A percentile compares a stretch with the other conserved stretches of the same genome.
These are phyloP conservation scores for Corythornis vintsioides DNA, from an alignment of 2,113 vertebrate species.

Conservation along the genomic window DNA sequence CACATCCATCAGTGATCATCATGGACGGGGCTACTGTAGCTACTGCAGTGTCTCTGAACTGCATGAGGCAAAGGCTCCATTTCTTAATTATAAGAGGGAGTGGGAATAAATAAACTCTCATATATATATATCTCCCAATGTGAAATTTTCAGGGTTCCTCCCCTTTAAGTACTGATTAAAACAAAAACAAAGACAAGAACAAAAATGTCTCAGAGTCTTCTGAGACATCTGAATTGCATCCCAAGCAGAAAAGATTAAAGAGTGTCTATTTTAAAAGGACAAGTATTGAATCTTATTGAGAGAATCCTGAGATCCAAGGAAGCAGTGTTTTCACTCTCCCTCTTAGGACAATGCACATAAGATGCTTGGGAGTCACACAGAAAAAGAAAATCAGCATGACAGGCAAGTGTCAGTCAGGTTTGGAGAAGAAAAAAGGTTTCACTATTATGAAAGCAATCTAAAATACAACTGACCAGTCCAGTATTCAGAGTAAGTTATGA, in stretches of 20 bases:
- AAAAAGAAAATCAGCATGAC: background rate
- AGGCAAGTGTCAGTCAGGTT: background rate
- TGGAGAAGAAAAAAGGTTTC: background rate
- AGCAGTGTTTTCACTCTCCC: background rate
- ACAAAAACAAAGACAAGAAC: background rate
- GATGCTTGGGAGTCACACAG: background rate
- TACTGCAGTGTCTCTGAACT: background rate
- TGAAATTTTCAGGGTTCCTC: background rate
- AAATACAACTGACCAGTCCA: background rate
- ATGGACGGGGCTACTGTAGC: background rate
- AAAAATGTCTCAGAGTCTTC: background rate
- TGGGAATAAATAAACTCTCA: background rate
- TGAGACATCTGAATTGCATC: background rate
- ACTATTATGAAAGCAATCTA: background rate
- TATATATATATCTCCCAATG: background rate
- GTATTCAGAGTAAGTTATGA: background rate
- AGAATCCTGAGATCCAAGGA: background rate
- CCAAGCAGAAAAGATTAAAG: background rate
- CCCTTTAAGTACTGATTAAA: background rate
- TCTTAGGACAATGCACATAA: background rate
- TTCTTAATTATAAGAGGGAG: background rate
- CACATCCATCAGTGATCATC: background rate
- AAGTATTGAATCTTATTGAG: background rate
- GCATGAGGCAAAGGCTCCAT: accelerated
- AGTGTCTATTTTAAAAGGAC: background rate